phyloP scores from a whole-genome alignment of 1,140 invertebrate genomes.

The Zaprionus capensis region DNA sequence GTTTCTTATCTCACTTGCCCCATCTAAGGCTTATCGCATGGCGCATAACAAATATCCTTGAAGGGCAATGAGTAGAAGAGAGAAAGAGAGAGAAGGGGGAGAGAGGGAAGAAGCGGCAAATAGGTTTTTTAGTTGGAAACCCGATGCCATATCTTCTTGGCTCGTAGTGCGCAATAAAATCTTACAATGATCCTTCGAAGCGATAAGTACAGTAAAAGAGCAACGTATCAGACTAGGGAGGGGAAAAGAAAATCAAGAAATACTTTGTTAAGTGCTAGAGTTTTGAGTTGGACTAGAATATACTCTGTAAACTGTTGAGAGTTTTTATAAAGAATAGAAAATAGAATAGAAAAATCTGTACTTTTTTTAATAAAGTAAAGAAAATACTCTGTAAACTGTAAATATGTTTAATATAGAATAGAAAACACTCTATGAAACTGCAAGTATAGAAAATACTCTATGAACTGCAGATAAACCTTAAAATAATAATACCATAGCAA shows the following conservation, averaged over 20 bases:
- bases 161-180: conserved; percentile 53
- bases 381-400: too few relatives aligned
- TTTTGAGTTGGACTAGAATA: not conserved
- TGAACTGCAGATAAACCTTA: too few relatives aligned
- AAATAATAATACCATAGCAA: too few relatives aligned
- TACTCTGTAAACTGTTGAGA: too few relatives aligned
- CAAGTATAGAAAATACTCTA: too few relatives aligned
- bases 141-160: conserved; percentile 21
- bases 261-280: not conserved
- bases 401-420: too few relatives aligned
- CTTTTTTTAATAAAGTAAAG: too few relatives aligned
- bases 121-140: conserved; percentile 3
- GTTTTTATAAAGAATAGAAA: too few relatives aligned
- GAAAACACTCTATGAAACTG: too few relatives aligned
- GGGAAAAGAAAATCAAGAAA: not conserved
- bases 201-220: conserved; percentile 34
- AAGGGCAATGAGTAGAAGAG: not conserved
- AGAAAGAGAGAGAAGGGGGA: not conserved
- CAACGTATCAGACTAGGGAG: conserved; percentile 3
- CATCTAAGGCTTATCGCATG: conserved; percentile 40
- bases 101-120: not conserved
- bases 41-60: conserved; percentile 46
- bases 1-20: conserved; percentile 30
- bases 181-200: conserved; percentile 26
- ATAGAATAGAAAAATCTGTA: too few relatives aligned